Conservation (phyloP, 2,797 vertebrate species). For the Meda fulgida region DNA sequence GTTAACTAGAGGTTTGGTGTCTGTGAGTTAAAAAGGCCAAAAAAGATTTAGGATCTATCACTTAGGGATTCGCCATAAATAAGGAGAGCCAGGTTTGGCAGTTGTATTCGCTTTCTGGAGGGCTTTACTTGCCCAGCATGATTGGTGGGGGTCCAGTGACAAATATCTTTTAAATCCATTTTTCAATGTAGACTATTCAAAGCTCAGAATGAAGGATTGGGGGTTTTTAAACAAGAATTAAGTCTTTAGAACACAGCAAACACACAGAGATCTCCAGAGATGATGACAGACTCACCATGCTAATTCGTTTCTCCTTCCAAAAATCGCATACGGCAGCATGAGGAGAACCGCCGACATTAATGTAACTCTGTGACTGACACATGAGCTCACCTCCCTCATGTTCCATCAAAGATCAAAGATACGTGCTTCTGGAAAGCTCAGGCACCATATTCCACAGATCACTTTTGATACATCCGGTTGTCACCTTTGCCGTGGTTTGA, state of each 20-base stretch:
- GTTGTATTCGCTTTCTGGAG: constrained; percentile 5
- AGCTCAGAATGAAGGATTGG: constrained; percentile 42
- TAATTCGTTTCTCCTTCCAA: constrained; percentile 43
- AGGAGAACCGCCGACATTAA: constrained; percentile 29
- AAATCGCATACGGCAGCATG: constrained; percentile 50
- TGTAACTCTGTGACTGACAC: constrained; percentile 54
- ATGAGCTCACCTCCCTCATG: constrained; percentile 48
- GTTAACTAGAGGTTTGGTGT: constrained; percentile 47
- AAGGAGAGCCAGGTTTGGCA: neutral
- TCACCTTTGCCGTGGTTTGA: constrained; percentile 58
- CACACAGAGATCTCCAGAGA: constrained; percentile 40
- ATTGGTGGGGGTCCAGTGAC: constrained; percentile 45
- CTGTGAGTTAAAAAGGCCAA: constrained; percentile 36
- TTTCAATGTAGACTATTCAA: constrained; percentile 45
- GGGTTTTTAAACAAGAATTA: constrained; percentile 48
- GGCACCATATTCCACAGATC: constrained; percentile 45
- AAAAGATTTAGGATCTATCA: constrained; percentile 32
- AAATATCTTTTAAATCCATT: constrained; percentile 55
- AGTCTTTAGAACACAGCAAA: constrained; percentile 44
- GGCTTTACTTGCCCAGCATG: constrained; percentile 20
- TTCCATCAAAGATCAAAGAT: constrained; percentile 60
- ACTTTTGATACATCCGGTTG: constrained; percentile 41
- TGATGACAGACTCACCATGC: constrained; percentile 49
- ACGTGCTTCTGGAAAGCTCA: constrained; percentile 44
- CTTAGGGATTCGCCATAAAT: neutral